Evolutionary conservation across 2,797 vertebrate genomes (phyloP).

Genomic region (Mastacembelus armatus): DNA sequence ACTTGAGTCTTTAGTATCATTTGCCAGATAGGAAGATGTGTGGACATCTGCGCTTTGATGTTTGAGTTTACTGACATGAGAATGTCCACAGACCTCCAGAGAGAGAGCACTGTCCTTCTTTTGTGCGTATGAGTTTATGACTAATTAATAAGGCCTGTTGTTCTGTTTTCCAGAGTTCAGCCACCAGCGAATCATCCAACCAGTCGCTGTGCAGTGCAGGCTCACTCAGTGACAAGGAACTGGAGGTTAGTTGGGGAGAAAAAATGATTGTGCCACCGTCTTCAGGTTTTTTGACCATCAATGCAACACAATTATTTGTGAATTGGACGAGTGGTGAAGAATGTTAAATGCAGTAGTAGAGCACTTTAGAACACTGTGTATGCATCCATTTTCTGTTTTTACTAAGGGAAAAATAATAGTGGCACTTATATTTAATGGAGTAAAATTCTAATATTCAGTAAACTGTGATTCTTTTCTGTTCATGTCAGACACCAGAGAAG

Average conservation of each 20-base stretch:
- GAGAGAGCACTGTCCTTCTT: too few relatives aligned
- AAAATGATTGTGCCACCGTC: background rate
- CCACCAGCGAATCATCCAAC: constrained; percentile 96
- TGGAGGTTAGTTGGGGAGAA: constrained; percentile 85
- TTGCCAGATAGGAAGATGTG: background rate
- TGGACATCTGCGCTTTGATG: background rate
- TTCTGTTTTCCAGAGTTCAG: constrained; percentile 84
- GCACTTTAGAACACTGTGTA: too few relatives aligned
- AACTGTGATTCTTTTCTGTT: constrained; percentile 1
- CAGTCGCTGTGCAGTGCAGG: constrained; percentile 95
- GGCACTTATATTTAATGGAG: too few relatives aligned
- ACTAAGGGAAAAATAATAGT: too few relatives aligned
- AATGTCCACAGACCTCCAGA: background rate
- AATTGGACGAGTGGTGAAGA: background rate
- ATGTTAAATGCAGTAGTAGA: background rate
- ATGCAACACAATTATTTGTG: too few relatives aligned
- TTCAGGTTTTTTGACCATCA: background rate
- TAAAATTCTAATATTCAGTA: background rate
- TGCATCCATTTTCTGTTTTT: too few relatives aligned
- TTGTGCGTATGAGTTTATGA: too few relatives aligned
- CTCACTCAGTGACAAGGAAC: constrained; percentile 95
- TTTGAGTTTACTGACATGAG: background rate
- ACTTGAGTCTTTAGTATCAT: background rate
- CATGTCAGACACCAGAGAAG: constrained; percentile 91
- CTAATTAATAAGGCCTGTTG: constrained; percentile 14